Evolutionary conservation across 2,888 invertebrate species (phyloP), one percentile per base, ranked within the genome.

Genomic region (Sinhomidia bicolor): DNA sequence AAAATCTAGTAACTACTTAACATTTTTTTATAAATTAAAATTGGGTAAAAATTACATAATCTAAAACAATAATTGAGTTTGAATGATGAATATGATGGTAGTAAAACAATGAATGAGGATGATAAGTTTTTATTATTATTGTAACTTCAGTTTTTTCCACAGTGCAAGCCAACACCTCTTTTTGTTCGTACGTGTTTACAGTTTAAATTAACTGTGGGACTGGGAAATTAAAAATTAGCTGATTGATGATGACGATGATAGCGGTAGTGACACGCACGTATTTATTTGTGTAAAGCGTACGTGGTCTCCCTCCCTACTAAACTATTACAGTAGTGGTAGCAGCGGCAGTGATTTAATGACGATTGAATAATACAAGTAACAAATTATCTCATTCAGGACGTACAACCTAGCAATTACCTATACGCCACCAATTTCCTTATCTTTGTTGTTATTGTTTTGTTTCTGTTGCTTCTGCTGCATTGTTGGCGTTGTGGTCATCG

Each of bases 241-340:
- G 32, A 32, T 14, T 65, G 78, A 54, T 76, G 51, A 54, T 65
- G 78, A 54, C 51, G 51, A 54, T 57, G 54, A 57, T 32, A 14
- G n/a, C 57, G 54, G 78, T 78, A 57, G 78, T 78, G 78, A 54
- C 78, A 78, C 54, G 78, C 57, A 78, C 78, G 54, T 60, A 60
- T 60, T 60, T 29, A 57, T 57, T 9, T 14, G 23, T 60, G 60
- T 60, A 60, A 60, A 12, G 20, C 60, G 78, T 26, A 78, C 47
- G 23, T 44, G 44, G 26, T 76, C 3, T 29, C 44, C 9, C 17
- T 54, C 54, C 12, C 12, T 29, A 23, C 44, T 44, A n/a, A n/a
- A 20, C 23, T 54, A 51, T 12, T 20, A n/a, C 17, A 26, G 10
- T 12, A 74, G 20, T 12, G 23, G 10, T 44, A 26, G 4, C 17